A percentile compares a stretch with the other conserved stretches of the same genome.
Conservation (phyloP, 2,797 vertebrate genomes). For the Melanotaenia pygmaea region DNA sequence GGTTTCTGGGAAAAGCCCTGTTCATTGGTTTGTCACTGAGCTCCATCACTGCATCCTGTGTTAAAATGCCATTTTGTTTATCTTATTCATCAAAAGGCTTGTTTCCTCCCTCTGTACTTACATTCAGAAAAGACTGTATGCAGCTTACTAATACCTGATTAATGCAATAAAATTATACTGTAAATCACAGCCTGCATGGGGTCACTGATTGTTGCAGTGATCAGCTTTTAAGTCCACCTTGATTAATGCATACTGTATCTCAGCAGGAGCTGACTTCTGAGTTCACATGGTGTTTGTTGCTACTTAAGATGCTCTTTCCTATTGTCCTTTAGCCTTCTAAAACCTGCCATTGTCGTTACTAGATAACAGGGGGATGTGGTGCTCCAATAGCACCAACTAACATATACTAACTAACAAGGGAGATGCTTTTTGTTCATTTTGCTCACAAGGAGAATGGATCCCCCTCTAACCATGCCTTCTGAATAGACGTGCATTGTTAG, state of each 20-base stretch:
- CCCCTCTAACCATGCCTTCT: no score
- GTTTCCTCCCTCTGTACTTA: not conserved
- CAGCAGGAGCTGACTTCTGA: not conserved
- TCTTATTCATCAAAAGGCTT: not conserved
- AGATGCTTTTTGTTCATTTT: not conserved
- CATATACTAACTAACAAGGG: not conserved
- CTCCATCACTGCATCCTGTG: not conserved
- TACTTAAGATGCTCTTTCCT: not conserved
- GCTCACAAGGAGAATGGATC: not conserved
- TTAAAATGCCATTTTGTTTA: not conserved
- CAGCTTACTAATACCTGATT: not conserved
- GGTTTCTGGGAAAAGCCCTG: no score
- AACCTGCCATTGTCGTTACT: not conserved
- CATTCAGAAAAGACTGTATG: constrained; percentile 1
- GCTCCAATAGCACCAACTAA: no score
- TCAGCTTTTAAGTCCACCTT: constrained; percentile 4
- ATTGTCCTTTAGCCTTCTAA: not conserved
- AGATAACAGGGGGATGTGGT: no score
- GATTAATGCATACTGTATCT: not conserved
- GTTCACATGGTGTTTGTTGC: not conserved
- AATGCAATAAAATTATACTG: constrained; percentile 1
- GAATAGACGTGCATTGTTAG: no score
- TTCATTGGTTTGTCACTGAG: not conserved
- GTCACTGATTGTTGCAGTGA: constrained; percentile 5
- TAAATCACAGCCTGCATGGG: constrained; percentile 5